Evolutionary conservation across 2,797 vertebrate species (phyloP), one percentile per base, ranked within the genome.

Genomic region (Hybognathus amarus): DNA sequence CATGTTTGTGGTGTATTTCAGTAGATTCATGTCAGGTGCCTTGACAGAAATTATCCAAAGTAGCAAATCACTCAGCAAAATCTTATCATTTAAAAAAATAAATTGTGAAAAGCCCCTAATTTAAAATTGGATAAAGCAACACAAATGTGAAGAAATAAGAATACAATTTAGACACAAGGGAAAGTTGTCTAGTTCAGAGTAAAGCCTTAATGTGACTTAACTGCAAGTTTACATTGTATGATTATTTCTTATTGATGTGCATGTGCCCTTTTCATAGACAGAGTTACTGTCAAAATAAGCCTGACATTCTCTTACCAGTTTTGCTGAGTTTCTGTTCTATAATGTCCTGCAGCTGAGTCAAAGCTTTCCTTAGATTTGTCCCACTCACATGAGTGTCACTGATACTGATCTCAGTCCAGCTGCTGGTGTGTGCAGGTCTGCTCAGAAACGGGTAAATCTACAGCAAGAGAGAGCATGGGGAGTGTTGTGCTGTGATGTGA

Each of bases 301-400:
- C 22, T 59, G 11, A 6, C n/a, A 59, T 6, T 27, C n/a, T 61
- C 11, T 24, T 13, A 59, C 56, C 11, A 24, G 56, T 59, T 59
- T 59, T 24, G 5, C 0, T 59, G 56, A 24, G 56, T 59, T 24
- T 61, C 56, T 61, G 11, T 2, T 61, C n/a, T 24, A 61, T 11
- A 0, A 11, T 27, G 5, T 61, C n/a, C n/a, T 24, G 1, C 1
- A 61, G 56, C 0, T 61, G 56, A 61, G 0, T 24, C 56, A 61
- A 0, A 24, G 56, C 0, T 61, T 0, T 61, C n/a, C 0, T 61
- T n/a, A 61, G 5, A 6, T 0, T 6, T 11, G 0, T 0, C n/a
- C 0, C 56, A 61, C n/a, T 61, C 56, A 0, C 56, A 13, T 27
- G 56, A 6, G 56, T 61, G 56, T 61, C 11, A 42, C 42, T 13